Base-by-base conservation (phyloP, 1,140 invertebrate genomes). In the Charaxes varanes region DNA sequence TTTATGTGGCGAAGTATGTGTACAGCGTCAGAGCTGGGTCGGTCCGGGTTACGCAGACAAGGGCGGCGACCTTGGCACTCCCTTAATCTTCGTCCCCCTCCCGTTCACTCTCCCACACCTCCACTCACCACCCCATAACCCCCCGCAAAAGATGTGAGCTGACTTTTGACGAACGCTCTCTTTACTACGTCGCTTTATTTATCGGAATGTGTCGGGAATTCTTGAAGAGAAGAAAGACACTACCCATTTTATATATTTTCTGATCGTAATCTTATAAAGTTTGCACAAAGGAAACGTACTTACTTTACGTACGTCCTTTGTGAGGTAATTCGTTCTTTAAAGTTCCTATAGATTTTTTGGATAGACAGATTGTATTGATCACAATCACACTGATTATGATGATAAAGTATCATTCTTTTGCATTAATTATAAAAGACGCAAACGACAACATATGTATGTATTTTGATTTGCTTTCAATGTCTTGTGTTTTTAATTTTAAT, bases 11-110 rank as follows among this genome's bases (percentile, higher is more conserved):
- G 31, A 43, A 38, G 42, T 31, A 26, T 33, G 33, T 34, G 47
- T 40, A 42, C 46, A 46, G 38, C 50, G 50, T 32, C 46, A 41
- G 23, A 35, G 52, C 38, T 41, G 27, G 42, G 33, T 46, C 44
- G 43, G 22, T 24, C 35, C 35, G 28, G 28, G 34, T 28, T 45
- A 36, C 33, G 48, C 30, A 51, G 36, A 37, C 28, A 38, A 41
- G 42, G 41, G 26, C 41, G 42, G 53, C 50, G 49, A 57, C 53
- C 53, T 57, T 57, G 53, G 53, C 22, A 24, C 36, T 12, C 10
- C 21, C 18, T 13, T 18, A 32, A 18, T 23, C 36, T 32, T 8
- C 21, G 22, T 18, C 22, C 37, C 22, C 17, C 47, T 15, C 40
- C 34, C n/a, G n/a, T 13, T 18, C 33, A 18, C 26, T 32, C 36